phyloP scores from a whole-genome alignment of 2,797 vertebrate species.

The Anabas testudineus region DNA sequence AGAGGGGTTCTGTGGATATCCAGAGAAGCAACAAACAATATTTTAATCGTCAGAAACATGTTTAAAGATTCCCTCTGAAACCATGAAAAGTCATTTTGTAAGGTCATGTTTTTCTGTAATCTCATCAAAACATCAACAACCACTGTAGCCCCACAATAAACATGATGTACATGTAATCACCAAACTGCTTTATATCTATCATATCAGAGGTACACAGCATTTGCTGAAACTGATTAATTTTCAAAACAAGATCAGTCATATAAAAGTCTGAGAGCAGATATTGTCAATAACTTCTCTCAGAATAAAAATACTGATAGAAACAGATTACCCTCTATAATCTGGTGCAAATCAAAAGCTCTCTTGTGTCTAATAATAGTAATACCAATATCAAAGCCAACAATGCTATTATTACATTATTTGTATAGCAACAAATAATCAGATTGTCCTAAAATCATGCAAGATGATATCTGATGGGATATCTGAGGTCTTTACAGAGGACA shows the following conservation, averaged over 20 bases:
- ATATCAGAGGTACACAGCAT: neutral
- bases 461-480: constrained; percentile 16
- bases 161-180: neutral
- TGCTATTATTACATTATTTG: constrained; percentile 9
- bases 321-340: constrained; percentile 18
- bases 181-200: neutral
- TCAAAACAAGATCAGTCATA: neutral
- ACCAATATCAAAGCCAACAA: constrained; percentile 10
- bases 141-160: neutral
- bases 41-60: neutral
- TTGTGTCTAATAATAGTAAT: constrained; percentile 5
- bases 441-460: constrained; percentile 9
- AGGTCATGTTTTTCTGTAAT: neutral
- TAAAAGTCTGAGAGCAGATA: neutral
- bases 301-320: constrained; percentile 9
- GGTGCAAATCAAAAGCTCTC: neutral
- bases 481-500: constrained; percentile 24
- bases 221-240: neutral
- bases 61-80: neutral
- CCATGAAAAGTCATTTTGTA: neutral
- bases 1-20: too few species aligned
- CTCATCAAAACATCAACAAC: neutral
- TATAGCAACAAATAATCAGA: constrained; percentile 20
- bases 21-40: neutral
- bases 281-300: neutral